A percentile compares a stretch with the other conserved stretches of the same genome.
These are phyloP conservation scores for Lymantria monacha DNA, from an alignment of 2,888 invertebrate species.

Conservation along the genomic window DNA sequence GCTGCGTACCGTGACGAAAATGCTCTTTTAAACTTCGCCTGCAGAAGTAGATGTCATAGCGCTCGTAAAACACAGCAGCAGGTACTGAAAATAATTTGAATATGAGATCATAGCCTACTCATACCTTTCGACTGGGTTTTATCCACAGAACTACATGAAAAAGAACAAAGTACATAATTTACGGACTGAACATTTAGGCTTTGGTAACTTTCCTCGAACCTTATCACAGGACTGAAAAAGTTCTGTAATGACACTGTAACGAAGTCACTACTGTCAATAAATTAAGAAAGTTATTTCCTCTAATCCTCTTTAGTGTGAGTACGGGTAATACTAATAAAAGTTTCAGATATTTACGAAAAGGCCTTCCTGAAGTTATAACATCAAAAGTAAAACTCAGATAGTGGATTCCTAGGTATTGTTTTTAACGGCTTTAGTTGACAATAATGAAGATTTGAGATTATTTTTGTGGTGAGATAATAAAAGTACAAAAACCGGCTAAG, in stretches of 20 bases:
- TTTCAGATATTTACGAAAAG: slow-evolving; percentile 18
- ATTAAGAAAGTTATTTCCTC: slow-evolving; percentile 29
- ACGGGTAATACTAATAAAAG: slow-evolving; percentile 34
- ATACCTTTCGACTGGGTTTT: neutral
- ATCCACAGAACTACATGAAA: neutral
- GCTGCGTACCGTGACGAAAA: too few relatives aligned
- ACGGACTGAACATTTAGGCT: slow-evolving; percentile 3
- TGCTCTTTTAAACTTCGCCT: too few relatives aligned
- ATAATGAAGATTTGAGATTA: neutral
- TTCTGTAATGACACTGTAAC: slow-evolving; percentile 19
- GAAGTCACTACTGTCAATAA: slow-evolving; percentile 31
- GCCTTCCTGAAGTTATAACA: slow-evolving; percentile 10
- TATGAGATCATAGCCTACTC: too few relatives aligned
- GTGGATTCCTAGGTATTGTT: neutral
- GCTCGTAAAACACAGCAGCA: too few relatives aligned
- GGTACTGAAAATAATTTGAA: too few relatives aligned
- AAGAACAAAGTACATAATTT: slow-evolving; percentile 3
- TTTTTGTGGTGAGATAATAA: neutral
- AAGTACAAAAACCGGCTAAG: too few relatives aligned
- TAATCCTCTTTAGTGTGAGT: slow-evolving; percentile 32
- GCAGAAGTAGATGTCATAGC: too few relatives aligned
- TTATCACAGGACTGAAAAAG: slow-evolving; percentile 13
- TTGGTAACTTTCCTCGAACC: slow-evolving; percentile 10
- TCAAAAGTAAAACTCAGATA: slow-evolving; percentile 6
- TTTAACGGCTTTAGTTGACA: neutral